These are phyloP conservation scores for Echiichthys vipera DNA, from an alignment of 2,797 vertebrate species.

Conservation along the genomic window DNA sequence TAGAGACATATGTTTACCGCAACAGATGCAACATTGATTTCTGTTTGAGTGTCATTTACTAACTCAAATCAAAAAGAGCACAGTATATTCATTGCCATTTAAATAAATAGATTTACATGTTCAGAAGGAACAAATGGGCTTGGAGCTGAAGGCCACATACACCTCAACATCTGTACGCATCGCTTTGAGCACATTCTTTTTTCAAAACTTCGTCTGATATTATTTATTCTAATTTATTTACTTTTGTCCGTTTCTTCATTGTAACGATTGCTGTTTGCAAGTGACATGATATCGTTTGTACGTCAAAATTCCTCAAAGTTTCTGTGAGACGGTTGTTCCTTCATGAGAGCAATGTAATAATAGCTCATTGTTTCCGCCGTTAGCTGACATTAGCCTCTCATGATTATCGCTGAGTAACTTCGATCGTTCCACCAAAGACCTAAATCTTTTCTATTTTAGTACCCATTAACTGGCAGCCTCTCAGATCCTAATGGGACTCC, in stretches of 20 bases:
- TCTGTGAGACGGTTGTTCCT: neutral
- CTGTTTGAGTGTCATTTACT: too few relatives aligned
- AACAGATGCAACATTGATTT: too few relatives aligned
- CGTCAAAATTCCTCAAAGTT: neutral
- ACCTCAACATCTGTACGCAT: neutral
- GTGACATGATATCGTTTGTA: neutral
- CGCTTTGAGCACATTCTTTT: neutral
- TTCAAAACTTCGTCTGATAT: constrained; percentile 2
- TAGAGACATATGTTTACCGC: too few relatives aligned
- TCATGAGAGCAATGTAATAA: constrained; percentile 24
- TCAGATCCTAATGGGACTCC: constrained; percentile 45
- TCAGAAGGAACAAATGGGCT: neutral
- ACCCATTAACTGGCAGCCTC: constrained; percentile 52
- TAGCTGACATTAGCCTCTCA: constrained; percentile 51
- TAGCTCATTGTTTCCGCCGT: neutral
- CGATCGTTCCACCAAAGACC: constrained; percentile 51
- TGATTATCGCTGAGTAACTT: constrained; percentile 43
- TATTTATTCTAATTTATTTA: neutral
- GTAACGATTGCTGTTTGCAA: neutral
- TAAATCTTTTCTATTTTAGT: constrained; percentile 57
- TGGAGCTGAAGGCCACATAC: too few relatives aligned
- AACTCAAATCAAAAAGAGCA: too few relatives aligned
- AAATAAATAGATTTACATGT: neutral
- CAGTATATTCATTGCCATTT: too few relatives aligned
- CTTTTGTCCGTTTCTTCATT: neutral